phyloP scores from a whole-genome alignment of 53 echinoderm and acorn worm genomes.

The Holothuria leucospilota region DNA sequence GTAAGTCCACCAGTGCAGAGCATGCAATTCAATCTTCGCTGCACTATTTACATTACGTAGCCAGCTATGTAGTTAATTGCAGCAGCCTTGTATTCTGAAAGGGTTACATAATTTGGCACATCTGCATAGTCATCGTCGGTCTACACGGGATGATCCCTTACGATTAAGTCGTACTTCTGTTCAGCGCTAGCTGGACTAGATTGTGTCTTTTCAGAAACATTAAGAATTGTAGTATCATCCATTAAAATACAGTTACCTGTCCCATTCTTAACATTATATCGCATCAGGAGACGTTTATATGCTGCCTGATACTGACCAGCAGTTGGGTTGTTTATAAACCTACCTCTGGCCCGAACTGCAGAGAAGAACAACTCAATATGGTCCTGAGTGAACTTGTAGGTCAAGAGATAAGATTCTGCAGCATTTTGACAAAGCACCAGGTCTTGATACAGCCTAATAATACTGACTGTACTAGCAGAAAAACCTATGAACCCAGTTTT shows the following conservation, averaged over 20 bases:
- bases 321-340: constrained; percentile 62
- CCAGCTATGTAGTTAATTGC: constrained; percentile 63
- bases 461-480: constrained; percentile 46
- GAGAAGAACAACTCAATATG: constrained; percentile 67
- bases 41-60: constrained; percentile 41
- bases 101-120: constrained; percentile 39
- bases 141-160: background rate
- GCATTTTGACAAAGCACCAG: constrained; percentile 21
- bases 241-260: constrained; percentile 50
- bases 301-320: constrained; percentile 47
- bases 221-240: constrained; percentile 45
- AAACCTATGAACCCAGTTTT: constrained; percentile 50
- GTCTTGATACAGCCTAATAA: constrained; percentile 12
- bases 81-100: constrained; percentile 37
- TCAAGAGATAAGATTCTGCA: constrained; percentile 49
- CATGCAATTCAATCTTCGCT: too few relatives aligned
- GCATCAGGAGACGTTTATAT: constrained; percentile 51
- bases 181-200: background rate
- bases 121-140: constrained; percentile 60
- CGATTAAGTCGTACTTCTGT: constrained; percentile 24
- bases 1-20: constrained; percentile 33
- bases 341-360: constrained; percentile 27
- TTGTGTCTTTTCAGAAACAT: background rate
- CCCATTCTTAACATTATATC: constrained; percentile 47
- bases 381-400: constrained; percentile 61